Evolutionary conservation across 2,888 invertebrate species (phyloP), one percentile per base, ranked within the genome.

Genomic region (Agonopterix arenella): DNA sequence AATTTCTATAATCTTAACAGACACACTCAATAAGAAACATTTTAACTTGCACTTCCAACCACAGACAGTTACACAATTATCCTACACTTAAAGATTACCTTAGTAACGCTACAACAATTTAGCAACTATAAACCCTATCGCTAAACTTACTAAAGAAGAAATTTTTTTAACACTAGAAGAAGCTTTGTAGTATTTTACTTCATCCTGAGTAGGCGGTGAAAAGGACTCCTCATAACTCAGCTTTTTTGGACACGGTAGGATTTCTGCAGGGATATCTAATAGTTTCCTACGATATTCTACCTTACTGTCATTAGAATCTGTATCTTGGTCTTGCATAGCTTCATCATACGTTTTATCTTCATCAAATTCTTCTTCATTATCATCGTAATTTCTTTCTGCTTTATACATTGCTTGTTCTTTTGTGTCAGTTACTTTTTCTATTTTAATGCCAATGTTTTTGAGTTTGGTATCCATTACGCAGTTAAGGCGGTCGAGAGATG

Each of bases 401-500:
- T 42, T 46, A 28, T 28, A 28, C 5, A 28, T 28, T 5, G 45
- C 13, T 10, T 40, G n/a, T 10, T 40, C 11, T 43, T 43, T 43
- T 7, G 46, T 42, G 11, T 49, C 44, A 51, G 66, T 53, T 41
- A 49, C 46, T 58, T 68, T 75, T 54, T 72, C 70, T 2, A 70
- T 56, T 68, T 80, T 83, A 2, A 72, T 57, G 8, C 61, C 58
- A 0, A 60, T 68, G 1, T 61, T 62, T 66, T 80, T 76, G 5
- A 74, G 61, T 55, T 75, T 80, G 2, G 64, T 71, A 57, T 92
- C 93, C 80, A 93, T 89, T 60, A 91, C 89, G 78, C 95, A 96
- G 58, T 91, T 92, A 50, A 95, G 88, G 47, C 93, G 91, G 54
- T 93, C 92, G 28, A 96, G 82, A 7, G 92, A 90, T 49, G 90